Conservation (phyloP, 2,888 invertebrate genomes). For the Neoascia interrupta region DNA sequence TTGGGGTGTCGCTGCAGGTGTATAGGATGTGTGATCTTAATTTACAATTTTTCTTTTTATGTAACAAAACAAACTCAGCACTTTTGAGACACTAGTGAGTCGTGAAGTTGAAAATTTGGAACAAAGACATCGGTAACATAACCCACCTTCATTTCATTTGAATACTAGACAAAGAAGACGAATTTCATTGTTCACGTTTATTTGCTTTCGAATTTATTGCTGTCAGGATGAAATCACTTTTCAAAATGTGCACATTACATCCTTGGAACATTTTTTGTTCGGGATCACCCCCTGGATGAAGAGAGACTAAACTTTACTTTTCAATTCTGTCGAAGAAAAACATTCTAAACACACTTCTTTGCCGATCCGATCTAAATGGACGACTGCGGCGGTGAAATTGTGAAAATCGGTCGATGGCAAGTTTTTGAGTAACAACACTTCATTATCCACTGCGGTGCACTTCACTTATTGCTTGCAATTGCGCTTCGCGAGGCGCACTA, state of each 20-base stretch:
- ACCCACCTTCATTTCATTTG: slow-evolving; percentile 67
- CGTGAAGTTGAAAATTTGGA: slow-evolving; percentile 15
- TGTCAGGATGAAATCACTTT: too few relatives aligned
- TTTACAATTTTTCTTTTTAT: too few relatives aligned
- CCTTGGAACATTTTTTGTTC: too few relatives aligned
- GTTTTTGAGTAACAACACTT: slow-evolving; percentile 65
- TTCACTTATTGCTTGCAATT: slow-evolving; percentile 32
- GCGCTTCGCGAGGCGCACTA: slow-evolving; percentile 43
- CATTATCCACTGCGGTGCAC: slow-evolving; percentile 67
- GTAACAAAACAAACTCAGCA: too few relatives aligned
- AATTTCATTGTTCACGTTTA: background rate
- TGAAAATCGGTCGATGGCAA: slow-evolving; percentile 64
- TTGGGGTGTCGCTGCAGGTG: slow-evolving; percentile 7
- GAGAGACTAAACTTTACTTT: background rate
- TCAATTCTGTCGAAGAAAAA: slow-evolving; percentile 1
- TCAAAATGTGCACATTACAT: too few relatives aligned
- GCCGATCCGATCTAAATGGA: slow-evolving; percentile 55
- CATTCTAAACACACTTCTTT: slow-evolving; percentile 50
- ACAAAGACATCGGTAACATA: slow-evolving; percentile 51
- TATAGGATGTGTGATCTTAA: slow-evolving; percentile 14
- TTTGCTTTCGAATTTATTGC: too few relatives aligned
- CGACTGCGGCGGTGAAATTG: slow-evolving; percentile 66
- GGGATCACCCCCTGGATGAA: too few relatives aligned
- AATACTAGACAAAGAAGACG: slow-evolving; percentile 33
- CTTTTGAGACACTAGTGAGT: slow-evolving; percentile 46